A percentile compares a stretch with the other conserved stretches of the same genome.
Evolutionary conservation across 2,888 invertebrate genomes (phyloP).

Genomic region (Tanytarsus gracilentus): DNA sequence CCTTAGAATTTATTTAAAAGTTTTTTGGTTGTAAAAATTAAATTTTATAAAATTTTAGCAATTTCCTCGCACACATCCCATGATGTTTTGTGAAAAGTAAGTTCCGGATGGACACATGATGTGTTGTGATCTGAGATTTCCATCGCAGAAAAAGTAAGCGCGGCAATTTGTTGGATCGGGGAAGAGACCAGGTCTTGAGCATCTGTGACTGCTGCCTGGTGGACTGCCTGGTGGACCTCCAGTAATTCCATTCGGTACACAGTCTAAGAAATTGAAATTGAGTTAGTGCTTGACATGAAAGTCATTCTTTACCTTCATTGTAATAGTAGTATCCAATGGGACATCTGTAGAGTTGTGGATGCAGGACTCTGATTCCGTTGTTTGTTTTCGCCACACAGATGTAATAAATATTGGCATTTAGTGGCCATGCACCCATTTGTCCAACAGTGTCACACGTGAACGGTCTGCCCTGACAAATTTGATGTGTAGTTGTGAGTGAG

Average conservation of each 20-base stretch:
- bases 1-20: neutral
- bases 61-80: constrained; percentile 3
- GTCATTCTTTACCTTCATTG: too few species aligned
- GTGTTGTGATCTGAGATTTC: constrained; percentile 6
- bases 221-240: neutral
- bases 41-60: neutral
- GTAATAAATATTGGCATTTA: constrained; percentile 21
- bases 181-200: constrained; percentile 43
- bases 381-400: constrained; percentile 20
- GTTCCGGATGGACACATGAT: constrained; percentile 7
- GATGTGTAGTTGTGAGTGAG: constrained; percentile 35
- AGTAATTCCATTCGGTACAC: constrained; percentile 2
- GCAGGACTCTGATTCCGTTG: constrained; percentile 20
- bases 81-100: neutral
- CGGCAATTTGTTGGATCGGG: constrained; percentile 30
- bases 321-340: constrained; percentile 2
- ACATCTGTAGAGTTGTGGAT: constrained; percentile 20
- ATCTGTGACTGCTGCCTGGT: constrained; percentile 11
- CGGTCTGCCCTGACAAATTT: constrained; percentile 36
- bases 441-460: constrained; percentile 36
- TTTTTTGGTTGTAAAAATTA: neutral
- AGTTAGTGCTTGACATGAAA: too few species aligned
- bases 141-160: constrained; percentile 29
- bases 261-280: too few species aligned
- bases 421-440: constrained; percentile 26